phyloP scores from a whole-genome alignment of 2,113 vertebrate genomes.

The Larimichthys polyactis region DNA sequence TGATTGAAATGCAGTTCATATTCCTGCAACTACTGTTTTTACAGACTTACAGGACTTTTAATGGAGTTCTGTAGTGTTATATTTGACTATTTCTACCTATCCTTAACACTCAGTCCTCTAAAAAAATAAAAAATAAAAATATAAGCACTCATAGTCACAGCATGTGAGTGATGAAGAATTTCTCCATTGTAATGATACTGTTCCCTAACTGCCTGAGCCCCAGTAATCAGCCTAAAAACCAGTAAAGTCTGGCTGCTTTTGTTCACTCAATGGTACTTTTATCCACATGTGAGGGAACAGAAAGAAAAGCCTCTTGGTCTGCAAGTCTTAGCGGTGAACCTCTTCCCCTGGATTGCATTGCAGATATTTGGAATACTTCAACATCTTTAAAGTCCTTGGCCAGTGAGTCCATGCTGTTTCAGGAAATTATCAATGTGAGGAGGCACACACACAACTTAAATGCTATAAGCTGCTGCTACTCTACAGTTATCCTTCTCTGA shows the following conservation, averaged over 20 bases:
- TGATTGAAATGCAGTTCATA: too few species aligned
- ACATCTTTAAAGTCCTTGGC: conserved; percentile 30
- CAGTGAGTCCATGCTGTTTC: conserved; percentile 15
- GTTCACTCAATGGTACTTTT: conserved; percentile 40
- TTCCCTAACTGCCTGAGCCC: conserved; percentile 13
- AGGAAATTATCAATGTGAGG: conserved; percentile 16
- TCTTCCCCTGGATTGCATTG: conserved; percentile 18
- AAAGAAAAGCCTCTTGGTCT: conserved; percentile 62
- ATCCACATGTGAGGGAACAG: conserved; percentile 71
- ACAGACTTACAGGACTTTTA: not conserved
- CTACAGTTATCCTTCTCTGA: conserved; percentile 12
- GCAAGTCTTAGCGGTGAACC: conserved; percentile 45
- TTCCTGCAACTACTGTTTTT: too few species aligned
- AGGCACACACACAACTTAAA: conserved; percentile 20
- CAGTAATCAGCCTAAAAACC: conserved; percentile 44
- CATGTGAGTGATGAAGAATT: conserved; percentile 18
- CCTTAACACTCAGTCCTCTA: not conserved
- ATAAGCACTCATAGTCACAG: not conserved
- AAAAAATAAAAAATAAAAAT: not conserved
- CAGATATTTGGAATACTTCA: conserved; percentile 53
- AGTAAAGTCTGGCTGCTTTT: conserved; percentile 42
- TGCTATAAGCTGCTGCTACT: conserved; percentile 17
- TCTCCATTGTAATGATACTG: conserved; percentile 27
- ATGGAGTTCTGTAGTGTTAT: not conserved
- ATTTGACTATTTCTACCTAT: not conserved